These are phyloP conservation scores for Tachyglossus aculeatus DNA, from an alignment of 2,797 vertebrate genomes.

Conservation along the genomic window DNA sequence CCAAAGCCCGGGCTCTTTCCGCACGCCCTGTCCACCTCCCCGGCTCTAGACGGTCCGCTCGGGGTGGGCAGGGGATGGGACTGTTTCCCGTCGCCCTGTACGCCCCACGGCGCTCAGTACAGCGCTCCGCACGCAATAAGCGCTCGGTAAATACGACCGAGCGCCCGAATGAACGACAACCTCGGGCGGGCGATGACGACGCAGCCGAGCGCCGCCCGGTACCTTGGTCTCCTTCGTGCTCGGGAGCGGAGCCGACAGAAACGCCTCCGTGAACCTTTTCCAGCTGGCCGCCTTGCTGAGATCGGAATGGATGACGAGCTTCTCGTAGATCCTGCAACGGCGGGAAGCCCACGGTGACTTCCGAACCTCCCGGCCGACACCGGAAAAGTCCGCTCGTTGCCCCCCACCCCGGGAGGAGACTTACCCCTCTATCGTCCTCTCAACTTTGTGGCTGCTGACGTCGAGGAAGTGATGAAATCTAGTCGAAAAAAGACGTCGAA, in stretches of 20 bases:
- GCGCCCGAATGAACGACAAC: too few species aligned
- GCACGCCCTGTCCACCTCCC: too few species aligned
- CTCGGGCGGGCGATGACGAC: too few species aligned
- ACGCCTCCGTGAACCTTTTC: slow-evolving; percentile 89
- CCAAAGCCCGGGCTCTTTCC: too few species aligned
- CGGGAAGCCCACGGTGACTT: slow-evolving; percentile 28
- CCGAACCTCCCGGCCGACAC: neutral
- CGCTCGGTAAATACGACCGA: too few species aligned
- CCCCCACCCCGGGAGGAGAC: slow-evolving; percentile 28
- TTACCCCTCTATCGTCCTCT: slow-evolving; percentile 90
- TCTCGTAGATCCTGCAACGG: slow-evolving; percentile 88
- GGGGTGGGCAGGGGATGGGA: too few species aligned
- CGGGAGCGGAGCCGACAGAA: slow-evolving; percentile 86
- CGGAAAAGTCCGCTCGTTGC: neutral
- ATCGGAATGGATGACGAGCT: slow-evolving; percentile 94
- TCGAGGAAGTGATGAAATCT: slow-evolving; percentile 95
- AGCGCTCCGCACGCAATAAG: too few species aligned
- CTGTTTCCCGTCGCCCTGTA: too few species aligned
- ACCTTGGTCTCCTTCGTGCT: slow-evolving; percentile 86
- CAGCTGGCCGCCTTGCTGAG: slow-evolving; percentile 92
- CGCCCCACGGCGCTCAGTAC: too few species aligned
- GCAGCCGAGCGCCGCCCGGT: too few species aligned
- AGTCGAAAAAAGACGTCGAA: too few species aligned
- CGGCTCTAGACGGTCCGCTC: too few species aligned
- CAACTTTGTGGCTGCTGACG: slow-evolving; percentile 90